phyloP scores from a whole-genome alignment of 1,140 invertebrate genomes.

The Cecropterus lyciades region DNA sequence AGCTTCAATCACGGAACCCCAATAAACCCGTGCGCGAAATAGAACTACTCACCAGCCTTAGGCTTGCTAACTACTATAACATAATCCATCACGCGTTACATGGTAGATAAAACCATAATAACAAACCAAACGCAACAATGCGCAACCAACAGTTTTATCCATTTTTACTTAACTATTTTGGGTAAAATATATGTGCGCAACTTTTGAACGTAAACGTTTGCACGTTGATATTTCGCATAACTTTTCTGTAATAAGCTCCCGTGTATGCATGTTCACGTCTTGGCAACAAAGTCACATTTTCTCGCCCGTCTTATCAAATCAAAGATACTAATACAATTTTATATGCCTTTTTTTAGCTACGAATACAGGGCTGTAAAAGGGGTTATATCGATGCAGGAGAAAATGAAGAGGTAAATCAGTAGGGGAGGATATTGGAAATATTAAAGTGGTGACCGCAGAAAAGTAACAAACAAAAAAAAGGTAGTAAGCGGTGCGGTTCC shows the following conservation, averaged over 20 bases:
- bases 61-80: constrained; percentile 19
- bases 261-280: constrained; percentile 43
- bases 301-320: constrained; percentile 43
- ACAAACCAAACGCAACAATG: too few relatives aligned
- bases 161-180: constrained; percentile 8
- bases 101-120: not conserved
- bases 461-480: constrained; percentile 56
- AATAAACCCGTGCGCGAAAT: constrained; percentile 71
- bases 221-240: constrained; percentile 45
- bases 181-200: constrained; percentile 23
- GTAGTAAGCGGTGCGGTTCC: constrained; percentile 43
- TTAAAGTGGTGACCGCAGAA: constrained; percentile 8
- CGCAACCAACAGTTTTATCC: not conserved
- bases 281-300: constrained; percentile 32
- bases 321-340: constrained; percentile 11
- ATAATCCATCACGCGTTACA: constrained; percentile 7
- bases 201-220: constrained; percentile 25
- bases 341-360: not conserved
- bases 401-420: constrained; percentile 1
- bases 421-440: constrained; percentile 11
- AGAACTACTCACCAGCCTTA: constrained; percentile 55
- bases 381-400: not conserved
- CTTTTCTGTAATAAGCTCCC: constrained; percentile 52
- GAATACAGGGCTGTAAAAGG: not conserved
- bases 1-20: constrained; percentile 82